Evolutionary conservation across 2,888 invertebrate genomes (phyloP), one percentile per base, ranked within the genome.

Genomic region (Cyclophora punctaria): DNA sequence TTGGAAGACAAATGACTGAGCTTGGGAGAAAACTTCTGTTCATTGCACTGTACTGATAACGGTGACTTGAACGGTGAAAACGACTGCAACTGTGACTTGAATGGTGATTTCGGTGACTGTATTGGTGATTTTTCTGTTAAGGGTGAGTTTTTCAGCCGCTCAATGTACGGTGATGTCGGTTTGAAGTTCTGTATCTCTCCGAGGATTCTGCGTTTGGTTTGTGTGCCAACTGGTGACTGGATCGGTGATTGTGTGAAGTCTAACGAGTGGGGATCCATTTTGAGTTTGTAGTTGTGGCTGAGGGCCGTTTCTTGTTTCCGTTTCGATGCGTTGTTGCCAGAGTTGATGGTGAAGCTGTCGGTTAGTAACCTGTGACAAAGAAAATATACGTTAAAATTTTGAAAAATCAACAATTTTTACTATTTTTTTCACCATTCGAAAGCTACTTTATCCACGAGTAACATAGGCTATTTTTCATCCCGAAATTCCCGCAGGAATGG

Each of bases 321-420:
- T 60, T 87, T 83, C 0, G 81, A 80, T 35, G 78, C 83, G 57
- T 78, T 84, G 69, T 76, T 86, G 7, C 84, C 89, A 0, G 90
- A 89, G 71, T 89, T 89, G 34, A 90, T 85, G 54, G 75, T 83
- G 78, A 90, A 90, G 64, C 75, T 89, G 46, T 89, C 89, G 0
- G 90, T 88, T 57, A 90, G 89, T 55, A 90, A 71, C 60, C 90
- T 90, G 86, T 2, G 83, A 74, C 57, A 59, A 70, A 4, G 64
- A 44, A 64, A 40, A 61, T 3, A 5, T 4, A 20, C 1, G 20
- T 20, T 20, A 20, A 20, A 20, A 20, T 20, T 20, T 20, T 4
- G 3, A 33, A 20, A 20, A 20, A 20, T 20, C 20, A 20, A 20
- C 20, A n/a, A n/a, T n/a, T n/a, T n/a, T n/a, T n/a, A n/a, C n/a